Conservation (phyloP, 2,888 invertebrate species). For the Rotaria magnacalcarata region DNA sequence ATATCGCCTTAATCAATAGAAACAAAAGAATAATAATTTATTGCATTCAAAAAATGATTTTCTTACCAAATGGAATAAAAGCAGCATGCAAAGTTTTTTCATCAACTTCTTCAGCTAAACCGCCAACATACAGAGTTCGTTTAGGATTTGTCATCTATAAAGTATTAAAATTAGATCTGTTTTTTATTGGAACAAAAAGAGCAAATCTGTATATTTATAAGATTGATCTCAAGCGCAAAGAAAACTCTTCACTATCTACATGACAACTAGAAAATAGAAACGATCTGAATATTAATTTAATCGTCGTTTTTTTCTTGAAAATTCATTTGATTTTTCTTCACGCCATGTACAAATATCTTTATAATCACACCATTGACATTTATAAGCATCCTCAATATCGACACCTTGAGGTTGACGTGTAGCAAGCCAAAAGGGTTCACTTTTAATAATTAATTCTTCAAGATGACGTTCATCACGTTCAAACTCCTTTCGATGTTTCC, state of each 20-base stretch:
- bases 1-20: conserved; percentile 6
- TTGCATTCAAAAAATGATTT: conserved; percentile 62
- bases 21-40: too few relatives aligned
- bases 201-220: too few relatives aligned
- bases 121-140: conserved; percentile 54
- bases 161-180: not conserved
- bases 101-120: conserved; percentile 76
- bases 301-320: conserved; percentile 40
- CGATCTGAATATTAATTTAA: not conserved
- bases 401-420: conserved; percentile 51
- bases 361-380: conserved; percentile 54
- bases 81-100: conserved; percentile 90
- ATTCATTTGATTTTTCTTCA: conserved; percentile 49
- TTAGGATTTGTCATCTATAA: conserved; percentile 26
- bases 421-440: conserved; percentile 52
- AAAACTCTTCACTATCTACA: not conserved
- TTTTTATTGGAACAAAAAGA: too few relatives aligned
- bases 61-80: conserved; percentile 95
- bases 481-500: conserved; percentile 47
- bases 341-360: conserved; percentile 54
- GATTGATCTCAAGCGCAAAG: not conserved
- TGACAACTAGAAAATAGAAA: not conserved
- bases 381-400: conserved; percentile 57
- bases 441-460: conserved; percentile 47
- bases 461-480: conserved; percentile 50